phyloP scores from a whole-genome alignment of 2,113 vertebrate species.

The Menidia beryllina region DNA sequence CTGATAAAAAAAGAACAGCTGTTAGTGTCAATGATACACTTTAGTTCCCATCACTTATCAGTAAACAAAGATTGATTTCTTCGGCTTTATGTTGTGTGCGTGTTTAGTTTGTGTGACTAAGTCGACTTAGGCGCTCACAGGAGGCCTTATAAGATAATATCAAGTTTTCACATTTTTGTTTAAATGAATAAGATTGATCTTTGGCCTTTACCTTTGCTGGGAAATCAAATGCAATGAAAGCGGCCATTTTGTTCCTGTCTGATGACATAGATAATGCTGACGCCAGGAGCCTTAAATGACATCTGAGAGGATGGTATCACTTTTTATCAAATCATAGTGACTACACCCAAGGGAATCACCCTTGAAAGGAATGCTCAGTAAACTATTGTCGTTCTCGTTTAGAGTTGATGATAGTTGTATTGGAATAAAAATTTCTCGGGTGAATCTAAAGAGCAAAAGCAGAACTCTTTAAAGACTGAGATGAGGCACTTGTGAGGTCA shows the following conservation, averaged over 20 bases:
- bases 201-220: conserved; percentile 51
- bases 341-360: conserved; percentile 39
- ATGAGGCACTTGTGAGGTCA: background rate
- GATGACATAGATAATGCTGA: conserved; percentile 74
- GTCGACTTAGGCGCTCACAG: conserved; percentile 32
- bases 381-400: conserved; percentile 9
- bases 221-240: conserved; percentile 54
- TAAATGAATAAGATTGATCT: conserved; percentile 59
- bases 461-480: background rate
- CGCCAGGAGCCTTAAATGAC: conserved; percentile 55
- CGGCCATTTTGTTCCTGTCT: conserved; percentile 51
- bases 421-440: conserved; percentile 7
- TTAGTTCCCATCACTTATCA: conserved; percentile 60
- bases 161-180: conserved; percentile 62
- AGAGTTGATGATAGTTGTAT: conserved; percentile 17
- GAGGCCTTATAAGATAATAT: conserved; percentile 65
- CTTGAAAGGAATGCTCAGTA: conserved; percentile 30
- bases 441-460: conserved; percentile 2
- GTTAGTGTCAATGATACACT: conserved; percentile 65
- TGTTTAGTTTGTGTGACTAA: conserved; percentile 21
- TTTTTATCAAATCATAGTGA: conserved; percentile 66
- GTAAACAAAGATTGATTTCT: conserved; percentile 57
- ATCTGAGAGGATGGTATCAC: conserved; percentile 64
- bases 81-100: conserved; percentile 34
- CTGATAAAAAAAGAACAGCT: conserved; percentile 66